Percentiles rank a stretch among this genome's conserved stretches.
Evolutionary conservation across 2,797 vertebrate species (phyloP).

Genomic region (Thaleichthys pacificus): DNA sequence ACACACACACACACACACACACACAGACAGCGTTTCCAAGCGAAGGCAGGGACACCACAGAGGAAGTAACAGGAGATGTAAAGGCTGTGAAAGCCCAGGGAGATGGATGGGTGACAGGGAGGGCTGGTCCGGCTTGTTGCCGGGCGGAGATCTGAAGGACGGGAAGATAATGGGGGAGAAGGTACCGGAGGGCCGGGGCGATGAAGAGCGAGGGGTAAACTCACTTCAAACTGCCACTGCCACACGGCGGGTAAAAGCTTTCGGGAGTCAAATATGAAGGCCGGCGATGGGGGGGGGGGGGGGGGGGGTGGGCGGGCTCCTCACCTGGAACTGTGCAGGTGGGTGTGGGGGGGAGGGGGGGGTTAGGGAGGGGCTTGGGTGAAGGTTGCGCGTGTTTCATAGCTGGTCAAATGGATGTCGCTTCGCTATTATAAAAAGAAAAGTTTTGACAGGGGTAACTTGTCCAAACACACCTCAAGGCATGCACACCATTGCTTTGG

Average conservation of each 20-base stretch:
- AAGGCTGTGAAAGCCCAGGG: background rate
- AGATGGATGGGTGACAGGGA: background rate
- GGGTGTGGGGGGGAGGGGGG: too few species aligned
- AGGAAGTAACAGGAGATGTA: background rate
- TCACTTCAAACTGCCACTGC: background rate
- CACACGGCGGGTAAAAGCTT: background rate
- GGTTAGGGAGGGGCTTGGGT: too few species aligned
- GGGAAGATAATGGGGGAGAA: background rate
- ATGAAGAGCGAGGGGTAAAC: background rate
- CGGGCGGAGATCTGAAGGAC: background rate
- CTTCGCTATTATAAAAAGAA: too few species aligned
- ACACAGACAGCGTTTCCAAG: too few species aligned
- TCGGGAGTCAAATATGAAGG: background rate
- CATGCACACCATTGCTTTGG: too few species aligned
- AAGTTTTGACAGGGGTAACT: too few species aligned
- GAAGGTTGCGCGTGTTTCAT: too few species aligned
- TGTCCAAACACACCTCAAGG: too few species aligned
- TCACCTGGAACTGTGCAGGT: background rate
- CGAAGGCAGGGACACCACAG: background rate
- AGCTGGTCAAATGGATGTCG: too few species aligned
- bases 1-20: background rate
- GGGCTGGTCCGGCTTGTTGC: background rate
- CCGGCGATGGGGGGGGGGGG: too few species aligned
- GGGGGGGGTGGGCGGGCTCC: background rate
- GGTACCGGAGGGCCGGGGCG: too few species aligned